These are phyloP conservation scores for Melanaphis sacchari DNA, from an alignment of 1,140 invertebrate genomes.

Conservation along the genomic window DNA sequence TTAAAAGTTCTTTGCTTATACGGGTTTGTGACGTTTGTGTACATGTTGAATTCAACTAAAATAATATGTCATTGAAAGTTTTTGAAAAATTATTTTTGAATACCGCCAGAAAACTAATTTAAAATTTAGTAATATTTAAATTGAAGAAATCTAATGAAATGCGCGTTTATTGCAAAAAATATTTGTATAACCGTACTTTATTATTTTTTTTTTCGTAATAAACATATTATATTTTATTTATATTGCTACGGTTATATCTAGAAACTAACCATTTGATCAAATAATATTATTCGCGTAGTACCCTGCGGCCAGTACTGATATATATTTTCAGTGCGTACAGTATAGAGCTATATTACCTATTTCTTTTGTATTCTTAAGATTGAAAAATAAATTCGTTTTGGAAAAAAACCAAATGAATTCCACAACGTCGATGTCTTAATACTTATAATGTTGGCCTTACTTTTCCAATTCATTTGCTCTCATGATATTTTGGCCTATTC, in stretches of 20 bases:
- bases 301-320: neutral
- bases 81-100: neutral
- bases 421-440: neutral
- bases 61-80: neutral
- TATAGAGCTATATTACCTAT: neutral
- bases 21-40: too few species aligned
- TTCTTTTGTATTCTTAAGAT: neutral
- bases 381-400: neutral
- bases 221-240: neutral
- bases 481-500: conserved; percentile 69
- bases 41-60: neutral
- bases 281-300: neutral
- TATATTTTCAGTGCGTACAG: neutral
- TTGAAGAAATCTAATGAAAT: neutral
- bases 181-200: neutral
- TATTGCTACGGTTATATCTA: neutral
- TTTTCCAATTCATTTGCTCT: conserved; percentile 68
- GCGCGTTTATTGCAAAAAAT: neutral
- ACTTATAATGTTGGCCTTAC: conserved; percentile 63
- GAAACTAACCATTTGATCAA: neutral
- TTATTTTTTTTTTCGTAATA: neutral
- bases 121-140: conserved; percentile 10
- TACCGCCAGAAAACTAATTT: neutral
- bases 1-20: neutral
- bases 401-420: neutral